phyloP scores from a whole-genome alignment of 2,888 invertebrate genomes.

The Strigamia transsilvanica region DNA sequence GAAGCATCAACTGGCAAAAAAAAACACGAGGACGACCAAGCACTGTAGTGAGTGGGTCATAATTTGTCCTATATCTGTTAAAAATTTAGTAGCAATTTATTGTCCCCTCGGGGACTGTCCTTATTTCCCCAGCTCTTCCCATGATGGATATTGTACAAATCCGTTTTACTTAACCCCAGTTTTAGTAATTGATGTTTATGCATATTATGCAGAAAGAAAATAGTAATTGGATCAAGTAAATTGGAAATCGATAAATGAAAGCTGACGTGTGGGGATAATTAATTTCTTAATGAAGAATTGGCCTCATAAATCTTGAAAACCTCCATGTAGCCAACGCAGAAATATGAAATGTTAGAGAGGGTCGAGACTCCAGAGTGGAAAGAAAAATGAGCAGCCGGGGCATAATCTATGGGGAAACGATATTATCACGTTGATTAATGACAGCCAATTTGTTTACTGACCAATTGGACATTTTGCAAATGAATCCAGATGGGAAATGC shows the following conservation, averaged over 20 bases:
- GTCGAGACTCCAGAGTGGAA: neutral
- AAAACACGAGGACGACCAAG: too few relatives aligned
- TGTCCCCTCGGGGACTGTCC: too few relatives aligned
- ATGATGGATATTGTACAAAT: too few relatives aligned
- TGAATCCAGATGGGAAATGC: conserved; percentile 5
- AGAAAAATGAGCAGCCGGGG: neutral
- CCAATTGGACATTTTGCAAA: conserved; percentile 42
- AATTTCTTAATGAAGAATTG: conserved; percentile 41
- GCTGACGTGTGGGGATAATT: conserved; percentile 17
- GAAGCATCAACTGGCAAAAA: too few relatives aligned
- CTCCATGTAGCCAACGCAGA: neutral
- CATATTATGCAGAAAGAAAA: neutral
- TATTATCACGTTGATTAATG: conserved; percentile 11
- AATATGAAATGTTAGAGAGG: neutral
- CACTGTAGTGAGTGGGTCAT: too few relatives aligned
- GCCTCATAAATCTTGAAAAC: conserved; percentile 29
- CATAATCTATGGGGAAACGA: conserved; percentile 21
- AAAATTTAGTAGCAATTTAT: too few relatives aligned
- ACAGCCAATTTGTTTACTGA: conserved; percentile 12
- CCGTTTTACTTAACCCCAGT: neutral
- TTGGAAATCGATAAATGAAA: conserved; percentile 3
- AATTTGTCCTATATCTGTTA: too few relatives aligned
- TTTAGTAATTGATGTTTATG: neutral
- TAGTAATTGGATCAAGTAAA: conserved; percentile 4
- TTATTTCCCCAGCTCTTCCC: too few relatives aligned